Percentiles rank a stretch among this genome's conserved stretches.
Conservation (phyloP, 2,113 vertebrate genomes). For the Sinocyclocheilus rhinocerous region DNA sequence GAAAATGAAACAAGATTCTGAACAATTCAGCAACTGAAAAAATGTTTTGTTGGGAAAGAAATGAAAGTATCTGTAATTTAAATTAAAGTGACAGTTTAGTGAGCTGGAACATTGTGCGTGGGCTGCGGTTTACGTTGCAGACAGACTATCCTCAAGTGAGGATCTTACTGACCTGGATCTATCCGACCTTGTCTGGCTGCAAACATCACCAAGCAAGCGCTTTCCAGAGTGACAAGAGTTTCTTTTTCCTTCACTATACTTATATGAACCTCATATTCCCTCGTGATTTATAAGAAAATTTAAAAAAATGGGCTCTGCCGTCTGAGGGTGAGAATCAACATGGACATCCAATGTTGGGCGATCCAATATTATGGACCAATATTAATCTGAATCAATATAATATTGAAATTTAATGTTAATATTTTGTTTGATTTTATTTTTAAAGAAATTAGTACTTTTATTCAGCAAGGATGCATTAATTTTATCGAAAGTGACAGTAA, state of each 20-base stretch:
- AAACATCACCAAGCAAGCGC: neutral
- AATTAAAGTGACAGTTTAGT: conserved; percentile 27
- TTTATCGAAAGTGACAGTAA: no score
- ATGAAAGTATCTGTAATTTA: neutral
- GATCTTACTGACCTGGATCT: conserved; percentile 21
- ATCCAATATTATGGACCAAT: neutral
- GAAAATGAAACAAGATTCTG: neutral
- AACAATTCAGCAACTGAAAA: conserved; percentile 7
- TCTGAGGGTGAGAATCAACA: neutral
- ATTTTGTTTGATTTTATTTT: neutral
- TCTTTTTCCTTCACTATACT: neutral
- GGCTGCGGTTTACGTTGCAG: neutral
- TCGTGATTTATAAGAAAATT: no score
- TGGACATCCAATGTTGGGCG: neutral
- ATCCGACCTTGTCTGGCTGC: conserved; percentile 20
- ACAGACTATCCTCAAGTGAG: conserved; percentile 30
- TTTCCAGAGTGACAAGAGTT: neutral
- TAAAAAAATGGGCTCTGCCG: neutral
- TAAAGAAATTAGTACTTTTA: neutral
- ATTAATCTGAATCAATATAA: neutral
- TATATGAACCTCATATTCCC: neutral
- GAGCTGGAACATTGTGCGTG: conserved; percentile 10
- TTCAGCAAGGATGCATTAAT: no score
- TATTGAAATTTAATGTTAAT: neutral
- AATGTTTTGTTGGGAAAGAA: neutral